Base-by-base conservation (phyloP, 2,888 invertebrate species). In the Metacarcinus magister region DNA sequence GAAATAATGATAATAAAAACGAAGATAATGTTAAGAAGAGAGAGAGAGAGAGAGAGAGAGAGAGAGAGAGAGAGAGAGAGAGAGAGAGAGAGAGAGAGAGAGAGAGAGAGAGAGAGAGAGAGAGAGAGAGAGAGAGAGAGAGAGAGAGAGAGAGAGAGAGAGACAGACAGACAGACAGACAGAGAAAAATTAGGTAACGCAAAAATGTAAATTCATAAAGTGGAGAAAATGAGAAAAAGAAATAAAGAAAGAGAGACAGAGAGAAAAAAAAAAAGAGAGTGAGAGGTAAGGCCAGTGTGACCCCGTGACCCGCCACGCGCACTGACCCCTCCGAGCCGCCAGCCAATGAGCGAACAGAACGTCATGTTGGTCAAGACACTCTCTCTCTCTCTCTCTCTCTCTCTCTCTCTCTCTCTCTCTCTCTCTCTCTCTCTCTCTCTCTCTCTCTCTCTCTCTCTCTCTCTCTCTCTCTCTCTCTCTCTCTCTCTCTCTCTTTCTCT, bases 361-460 rank as follows among this genome's bases (percentile, higher is more conserved):
- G 82, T 82, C 82, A 32, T 82, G 28, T 32, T 82, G 82, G 82
- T 82, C 82, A 82, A 82, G 32, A 4, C 32, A 0, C 4, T 3
- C 32, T 23, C 67, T 91, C 44, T 91, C 32, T 91, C 44, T 91
- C 43, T 91, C 7, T 91, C 43, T 91, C 23, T 91, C 44, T 91
- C n/a, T 44, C 16, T 91, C 23, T 91, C 44, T 91, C 39, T 54
- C 39, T 94, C 54, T 90, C 54, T 89, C 54, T 94, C 39, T 89
- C 19, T 94, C 32, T 89, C 46, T 89, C 32, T 94, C 39, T 94
- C 48, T 90, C 32, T 89, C 54, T 89, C 48, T 46, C 19, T 94
- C 8, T 94, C 16, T 94, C 19, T 94, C 32, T 89, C 39, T 94
- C 54, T 39, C 32, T 48, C 23, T 82, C 23, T 44, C 28, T 87